Conservation (phyloP, 2,113 vertebrate species). For the Porphyrio hochstetteri region DNA sequence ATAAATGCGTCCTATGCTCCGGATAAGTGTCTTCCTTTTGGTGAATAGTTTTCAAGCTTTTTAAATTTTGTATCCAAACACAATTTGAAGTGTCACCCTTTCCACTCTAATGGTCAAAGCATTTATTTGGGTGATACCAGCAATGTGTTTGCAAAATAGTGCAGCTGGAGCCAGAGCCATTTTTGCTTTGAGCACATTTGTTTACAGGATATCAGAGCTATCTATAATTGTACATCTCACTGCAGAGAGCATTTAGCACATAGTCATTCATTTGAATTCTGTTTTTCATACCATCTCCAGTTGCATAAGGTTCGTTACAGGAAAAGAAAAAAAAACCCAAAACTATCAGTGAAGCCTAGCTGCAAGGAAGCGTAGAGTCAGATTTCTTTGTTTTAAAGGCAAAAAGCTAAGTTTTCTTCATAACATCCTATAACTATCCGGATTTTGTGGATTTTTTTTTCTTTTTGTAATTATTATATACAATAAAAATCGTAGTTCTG, state of each 20-base stretch:
- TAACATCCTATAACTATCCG: not conserved
- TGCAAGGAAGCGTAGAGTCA: not conserved
- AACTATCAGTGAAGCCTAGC: not conserved
- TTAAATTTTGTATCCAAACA: conserved; percentile 55
- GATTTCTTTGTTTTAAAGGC: not conserved
- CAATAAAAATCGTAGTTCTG: not conserved
- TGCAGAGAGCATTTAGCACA: conserved; percentile 39
- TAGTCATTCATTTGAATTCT: conserved; percentile 55
- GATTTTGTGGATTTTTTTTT: not conserved
- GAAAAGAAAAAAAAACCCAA: not conserved
- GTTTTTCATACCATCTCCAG: not conserved
- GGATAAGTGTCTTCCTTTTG: conserved; percentile 57
- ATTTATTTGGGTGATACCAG: conserved; percentile 59
- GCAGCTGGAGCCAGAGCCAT: conserved; percentile 42
- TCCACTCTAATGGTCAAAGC: conserved; percentile 63
- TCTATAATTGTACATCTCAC: conserved; percentile 46
- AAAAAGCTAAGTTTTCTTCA: not conserved
- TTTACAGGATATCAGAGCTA: conserved; percentile 53
- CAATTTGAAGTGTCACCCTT: conserved; percentile 54
- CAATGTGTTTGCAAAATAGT: conserved; percentile 62
- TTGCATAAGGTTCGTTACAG: not conserved
- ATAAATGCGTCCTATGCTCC: conserved; percentile 56
- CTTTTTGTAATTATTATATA: not conserved
- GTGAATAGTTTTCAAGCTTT: conserved; percentile 48
- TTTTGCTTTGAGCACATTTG: conserved; percentile 27